These are phyloP conservation scores for Acanthornis magna DNA, from an alignment of 2,797 vertebrate species.

Conservation along the genomic window DNA sequence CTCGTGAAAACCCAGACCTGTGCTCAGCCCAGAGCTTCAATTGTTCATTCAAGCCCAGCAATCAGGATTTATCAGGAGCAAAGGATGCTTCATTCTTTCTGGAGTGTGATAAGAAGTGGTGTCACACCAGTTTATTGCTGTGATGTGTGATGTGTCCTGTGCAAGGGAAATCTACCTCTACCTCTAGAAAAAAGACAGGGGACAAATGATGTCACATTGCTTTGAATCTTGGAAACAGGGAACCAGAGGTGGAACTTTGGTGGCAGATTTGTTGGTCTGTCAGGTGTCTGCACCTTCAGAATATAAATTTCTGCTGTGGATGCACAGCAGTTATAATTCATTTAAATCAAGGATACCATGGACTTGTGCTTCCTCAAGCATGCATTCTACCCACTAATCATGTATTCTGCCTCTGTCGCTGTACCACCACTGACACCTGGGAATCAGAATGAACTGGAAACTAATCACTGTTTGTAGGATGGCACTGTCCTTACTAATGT, in stretches of 20 bases:
- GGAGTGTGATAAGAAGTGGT: neutral
- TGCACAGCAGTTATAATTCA: neutral
- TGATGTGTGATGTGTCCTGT: neutral
- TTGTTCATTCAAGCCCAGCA: fast-evolving
- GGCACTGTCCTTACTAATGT: neutral
- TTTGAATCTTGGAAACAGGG: neutral
- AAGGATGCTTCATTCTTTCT: neutral
- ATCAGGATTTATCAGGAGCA: neutral
- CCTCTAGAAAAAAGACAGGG: neutral
- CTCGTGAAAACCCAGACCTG: neutral
- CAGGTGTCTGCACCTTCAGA: neutral
- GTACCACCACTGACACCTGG: neutral
- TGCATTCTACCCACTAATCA: neutral
- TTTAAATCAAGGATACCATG: neutral
- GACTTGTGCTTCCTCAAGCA: neutral
- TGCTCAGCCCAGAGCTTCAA: neutral
- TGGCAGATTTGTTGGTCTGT: neutral
- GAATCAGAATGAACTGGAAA: neutral
- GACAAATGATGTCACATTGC: neutral
- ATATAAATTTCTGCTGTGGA: neutral
- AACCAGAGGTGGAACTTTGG: neutral
- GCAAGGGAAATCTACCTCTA: neutral
- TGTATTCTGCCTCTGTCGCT: neutral
- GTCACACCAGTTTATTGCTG: neutral
- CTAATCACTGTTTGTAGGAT: neutral